A percentile compares a stretch with the other conserved stretches of the same genome.
These are phyloP conservation scores for Hippocampus comes DNA, from an alignment of 2,113 vertebrate genomes.

Conservation along the genomic window DNA sequence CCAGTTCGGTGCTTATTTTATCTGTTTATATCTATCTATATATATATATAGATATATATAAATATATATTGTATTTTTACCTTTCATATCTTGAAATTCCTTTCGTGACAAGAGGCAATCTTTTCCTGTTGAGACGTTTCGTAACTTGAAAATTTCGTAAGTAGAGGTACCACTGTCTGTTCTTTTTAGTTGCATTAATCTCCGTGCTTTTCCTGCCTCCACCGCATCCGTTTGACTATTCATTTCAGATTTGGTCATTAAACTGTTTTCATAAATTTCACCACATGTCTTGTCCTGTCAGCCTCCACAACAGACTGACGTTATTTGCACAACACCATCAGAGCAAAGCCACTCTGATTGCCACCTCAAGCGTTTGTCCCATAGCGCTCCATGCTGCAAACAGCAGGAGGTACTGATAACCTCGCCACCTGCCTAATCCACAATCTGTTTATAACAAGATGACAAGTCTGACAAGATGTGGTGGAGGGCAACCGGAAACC, in stretches of 20 bases:
- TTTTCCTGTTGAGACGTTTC: too few relatives aligned
- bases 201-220: not conserved
- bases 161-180: too few relatives aligned
- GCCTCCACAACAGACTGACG: conserved; percentile 45
- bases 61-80: too few relatives aligned
- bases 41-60: too few relatives aligned
- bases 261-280: conserved; percentile 1
- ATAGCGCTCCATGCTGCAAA: conserved; percentile 36
- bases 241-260: not conserved
- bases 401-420: conserved; percentile 45
- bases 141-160: too few relatives aligned
- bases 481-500: conserved; percentile 46
- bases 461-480: conserved; percentile 60
- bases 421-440: conserved; percentile 55
- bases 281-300: conserved; percentile 14
- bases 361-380: conserved; percentile 54
- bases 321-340: conserved; percentile 46
- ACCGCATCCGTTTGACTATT: not conserved
- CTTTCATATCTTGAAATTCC: not conserved
- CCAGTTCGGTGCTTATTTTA: too few relatives aligned
- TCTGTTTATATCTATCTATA: too few relatives aligned
- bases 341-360: conserved; percentile 58
- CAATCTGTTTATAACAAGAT: conserved; percentile 61
- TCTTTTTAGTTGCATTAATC: too few relatives aligned
- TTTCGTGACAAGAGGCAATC: too few relatives aligned